Evolutionary conservation across 2,888 invertebrate species (phyloP).

Genomic region (Andrena haemorrhoa): DNA sequence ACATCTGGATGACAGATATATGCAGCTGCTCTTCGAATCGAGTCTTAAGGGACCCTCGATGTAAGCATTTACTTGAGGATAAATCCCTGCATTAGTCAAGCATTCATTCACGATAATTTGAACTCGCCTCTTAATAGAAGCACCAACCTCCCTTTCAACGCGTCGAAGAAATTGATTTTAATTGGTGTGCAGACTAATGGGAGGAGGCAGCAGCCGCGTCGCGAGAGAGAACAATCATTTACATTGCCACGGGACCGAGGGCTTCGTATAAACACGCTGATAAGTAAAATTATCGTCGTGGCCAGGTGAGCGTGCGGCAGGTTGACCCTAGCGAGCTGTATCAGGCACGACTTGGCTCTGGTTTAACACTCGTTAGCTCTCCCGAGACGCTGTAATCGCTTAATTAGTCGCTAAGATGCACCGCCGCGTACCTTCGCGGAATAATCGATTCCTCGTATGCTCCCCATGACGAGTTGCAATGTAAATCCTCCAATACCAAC

Average conservation of each 20-base stretch:
- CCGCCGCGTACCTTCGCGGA: constrained; percentile 53
- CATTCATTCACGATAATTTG: not conserved
- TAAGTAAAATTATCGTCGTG: constrained; percentile 66
- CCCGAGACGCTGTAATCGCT: constrained; percentile 68
- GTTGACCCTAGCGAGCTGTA: constrained; percentile 59
- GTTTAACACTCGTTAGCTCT: constrained; percentile 72
- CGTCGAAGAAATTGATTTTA: constrained; percentile 48
- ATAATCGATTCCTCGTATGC: constrained; percentile 59
- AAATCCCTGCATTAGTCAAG: not conserved
- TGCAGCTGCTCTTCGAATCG: too few relatives aligned
- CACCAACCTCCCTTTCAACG: constrained; percentile 16
- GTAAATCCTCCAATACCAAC: constrained; percentile 43
- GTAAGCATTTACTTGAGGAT: not conserved
- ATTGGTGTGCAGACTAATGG: constrained; percentile 30
- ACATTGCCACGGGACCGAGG: constrained; percentile 17
- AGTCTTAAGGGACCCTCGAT: too few relatives aligned
- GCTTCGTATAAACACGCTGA: constrained; percentile 51
- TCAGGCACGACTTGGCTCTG: constrained; percentile 67
- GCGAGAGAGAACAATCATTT: constrained; percentile 25
- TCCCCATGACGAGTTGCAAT: constrained; percentile 41
- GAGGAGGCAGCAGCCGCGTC: not conserved
- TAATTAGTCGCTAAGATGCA: constrained; percentile 67
- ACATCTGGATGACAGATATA: too few relatives aligned
- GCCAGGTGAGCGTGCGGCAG: constrained; percentile 56
- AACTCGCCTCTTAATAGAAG: not conserved